Percentiles rank a stretch among this genome's conserved stretches.
Evolutionary conservation across 2,797 vertebrate species (phyloP).

Genomic region (Falco peregrinus): DNA sequence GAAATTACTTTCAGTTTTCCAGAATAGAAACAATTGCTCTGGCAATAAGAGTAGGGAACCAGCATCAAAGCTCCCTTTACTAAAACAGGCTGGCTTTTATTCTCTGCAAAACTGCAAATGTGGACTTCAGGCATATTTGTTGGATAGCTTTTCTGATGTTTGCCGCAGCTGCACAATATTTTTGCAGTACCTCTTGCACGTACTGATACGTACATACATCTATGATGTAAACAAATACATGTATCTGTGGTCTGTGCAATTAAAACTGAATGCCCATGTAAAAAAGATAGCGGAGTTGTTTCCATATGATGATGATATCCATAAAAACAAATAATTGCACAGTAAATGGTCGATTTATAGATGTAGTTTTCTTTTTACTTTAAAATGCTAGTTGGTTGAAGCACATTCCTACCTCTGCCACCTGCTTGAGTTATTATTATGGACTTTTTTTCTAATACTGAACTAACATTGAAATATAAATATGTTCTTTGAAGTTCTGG

Average conservation of each 20-base stretch:
- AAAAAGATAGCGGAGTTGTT: neutral
- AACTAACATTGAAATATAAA: neutral
- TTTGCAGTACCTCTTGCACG: conserved; percentile 31
- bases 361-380: neutral
- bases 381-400: neutral
- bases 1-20: neutral
- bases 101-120: neutral
- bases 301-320: neutral
- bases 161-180: neutral
- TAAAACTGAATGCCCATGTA: conserved; percentile 60
- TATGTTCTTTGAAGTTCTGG: neutral
- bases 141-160: neutral
- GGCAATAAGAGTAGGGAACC: neutral
- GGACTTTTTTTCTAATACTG: neutral
- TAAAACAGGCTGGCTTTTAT: conserved; percentile 16
- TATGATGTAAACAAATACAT: conserved; percentile 10
- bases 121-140: neutral
- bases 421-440: neutral
- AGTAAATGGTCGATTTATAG: conserved; percentile 5
- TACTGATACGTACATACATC: neutral
- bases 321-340: conserved; percentile 28
- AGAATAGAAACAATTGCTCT: neutral
- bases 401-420: neutral
- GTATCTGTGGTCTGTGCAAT: conserved; percentile 45
- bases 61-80: neutral